Conservation (phyloP, 2,888 invertebrate species). For the Homarus gammarus region DNA sequence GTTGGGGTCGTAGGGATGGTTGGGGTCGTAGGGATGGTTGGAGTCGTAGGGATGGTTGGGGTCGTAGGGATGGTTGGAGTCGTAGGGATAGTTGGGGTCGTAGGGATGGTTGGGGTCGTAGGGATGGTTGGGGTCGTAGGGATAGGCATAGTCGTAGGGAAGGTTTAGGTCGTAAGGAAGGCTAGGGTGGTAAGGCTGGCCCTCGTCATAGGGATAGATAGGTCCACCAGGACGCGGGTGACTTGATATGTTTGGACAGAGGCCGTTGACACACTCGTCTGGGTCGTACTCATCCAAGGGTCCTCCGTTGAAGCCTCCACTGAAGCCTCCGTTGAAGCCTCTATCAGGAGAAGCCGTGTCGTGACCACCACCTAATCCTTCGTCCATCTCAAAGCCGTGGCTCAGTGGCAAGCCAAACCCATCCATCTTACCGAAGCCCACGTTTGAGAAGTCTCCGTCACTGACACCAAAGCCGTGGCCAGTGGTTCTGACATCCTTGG, state of each 20-base stretch:
- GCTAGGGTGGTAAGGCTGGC: neutral
- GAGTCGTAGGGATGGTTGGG: neutral
- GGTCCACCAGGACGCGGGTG: neutral
- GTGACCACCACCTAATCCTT: neutral
- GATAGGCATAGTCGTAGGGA: neutral
- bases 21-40: neutral
- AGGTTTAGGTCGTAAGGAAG: neutral
- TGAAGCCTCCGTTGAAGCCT: neutral
- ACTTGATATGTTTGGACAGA: neutral
- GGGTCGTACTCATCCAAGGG: neutral
- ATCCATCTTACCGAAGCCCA: neutral
- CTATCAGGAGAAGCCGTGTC: neutral
- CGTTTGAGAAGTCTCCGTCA: neutral
- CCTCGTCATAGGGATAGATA: neutral
- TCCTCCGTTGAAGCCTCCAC: too few species aligned
- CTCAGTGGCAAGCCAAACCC: neutral
- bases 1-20: neutral
- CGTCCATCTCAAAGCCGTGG: neutral
- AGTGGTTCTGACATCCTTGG: neutral
- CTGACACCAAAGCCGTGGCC: neutral
- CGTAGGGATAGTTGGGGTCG: neutral
- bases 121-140: neutral
- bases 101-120: neutral
- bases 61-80: neutral
- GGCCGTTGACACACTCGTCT: conserved; percentile 13